Evolutionary conservation across 53 echinoderm and acorn worm species (phyloP), one percentile per base, ranked within the genome.

Genomic region (Holothuria leucospilota): DNA sequence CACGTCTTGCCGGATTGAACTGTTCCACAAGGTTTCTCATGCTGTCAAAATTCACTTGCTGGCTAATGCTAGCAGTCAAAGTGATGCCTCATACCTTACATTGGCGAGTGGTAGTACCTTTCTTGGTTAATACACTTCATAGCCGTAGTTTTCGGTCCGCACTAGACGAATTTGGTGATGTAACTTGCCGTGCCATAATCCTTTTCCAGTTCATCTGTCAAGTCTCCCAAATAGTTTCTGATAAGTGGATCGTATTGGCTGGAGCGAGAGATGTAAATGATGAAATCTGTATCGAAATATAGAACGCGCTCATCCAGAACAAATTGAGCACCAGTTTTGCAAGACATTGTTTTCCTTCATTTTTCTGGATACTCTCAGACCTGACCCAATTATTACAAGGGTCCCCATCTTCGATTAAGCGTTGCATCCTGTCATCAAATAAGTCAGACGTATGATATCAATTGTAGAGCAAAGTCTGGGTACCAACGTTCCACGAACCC

Each of bases 71-170:
- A 20, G 65, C 21, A 10, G 85, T 79, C 9, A 90, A 15, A 0
- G 90, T 86, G 51, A 90, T 86, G 1, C 86, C 86, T 13, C 81
- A 78, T 18, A 90, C 86, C 38, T 79, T 90, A 64, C 90, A 90
- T 0, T 59, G 58, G 0, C 29, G 72, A 6, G 39, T 20, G 0
- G 30, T 39, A 38, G 71, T 58, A 1, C 25, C 1, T 0, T 29
- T 24, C 26, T 77, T 59, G 2, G 85, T 85, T 0, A 84, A 71
- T 53, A 86, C 12, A 82, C 86, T 49, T 90, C 41, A 58, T 86
- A 90, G 20, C 49, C 81, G 25, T 90, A 82, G 21, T 90, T 86
- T 90, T 90, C 8, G 86, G 86, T 1, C 90, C 87, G 0, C 70
- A 20, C 0, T 72, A 71, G 1, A 71, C 39, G 6, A 90, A 72